Evolutionary conservation across 2,797 vertebrate genomes (phyloP), one percentile per base, ranked within the genome.

Genomic region (Tragelaphus eurycerus): DNA sequence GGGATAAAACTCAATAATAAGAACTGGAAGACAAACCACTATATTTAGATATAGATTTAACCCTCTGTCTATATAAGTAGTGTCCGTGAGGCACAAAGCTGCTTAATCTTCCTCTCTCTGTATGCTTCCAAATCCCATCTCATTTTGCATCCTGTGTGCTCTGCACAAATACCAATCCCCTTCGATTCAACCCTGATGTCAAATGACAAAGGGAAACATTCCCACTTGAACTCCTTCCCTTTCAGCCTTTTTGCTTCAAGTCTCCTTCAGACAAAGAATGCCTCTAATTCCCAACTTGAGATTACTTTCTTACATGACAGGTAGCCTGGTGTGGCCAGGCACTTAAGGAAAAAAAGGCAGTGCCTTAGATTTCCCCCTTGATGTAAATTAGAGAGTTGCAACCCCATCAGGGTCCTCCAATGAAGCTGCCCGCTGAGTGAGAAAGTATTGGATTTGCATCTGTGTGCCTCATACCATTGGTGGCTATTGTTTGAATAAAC

Each of bases 401-500:
- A 74, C 79, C 96, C 93, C 93, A 90, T 96, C 87, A 84, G 95
- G 90, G 94, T 96, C 96, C 90, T 97, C 96, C 91, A 97, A 55
- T 71, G 95, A 97, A 97, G 96, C 95, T 60, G 93, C 98, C 97
- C 87, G 90, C 96, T 79, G 98, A 92, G 97, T 94, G 25, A 93
- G 97, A 94, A 98, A 95, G 86, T 79, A 96, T 84, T 98, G 97
- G 95, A 95, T 98, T 98, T 98, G 98, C 98, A 97, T 98, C 98
- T 98, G 98, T 87, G 46, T 97, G 89, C 95, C 97, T 98, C 97
- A 97, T 97, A 96, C 95, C 98, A 98, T 98, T 67, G 52, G 97
- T 98, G 98, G 97, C 98, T 98, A 99, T 99, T 99, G 98, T 99
- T 99, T 98, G 99, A 99, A 97, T 98, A 99, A 98, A 98, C 97